These are phyloP conservation scores for Liasis olivaceus DNA, from an alignment of 2,797 vertebrate species.

Conservation along the genomic window DNA sequence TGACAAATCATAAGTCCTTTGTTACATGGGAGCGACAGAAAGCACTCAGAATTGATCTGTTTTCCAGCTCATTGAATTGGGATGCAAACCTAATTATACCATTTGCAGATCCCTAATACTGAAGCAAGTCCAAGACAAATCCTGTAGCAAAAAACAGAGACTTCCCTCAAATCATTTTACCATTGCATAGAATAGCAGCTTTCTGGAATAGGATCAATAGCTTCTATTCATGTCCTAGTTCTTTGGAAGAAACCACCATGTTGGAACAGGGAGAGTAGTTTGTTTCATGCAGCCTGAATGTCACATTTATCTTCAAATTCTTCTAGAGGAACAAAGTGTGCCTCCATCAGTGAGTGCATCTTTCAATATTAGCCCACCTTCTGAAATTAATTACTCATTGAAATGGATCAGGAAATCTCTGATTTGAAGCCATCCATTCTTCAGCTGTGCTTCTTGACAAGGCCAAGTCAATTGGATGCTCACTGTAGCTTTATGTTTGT, in stretches of 20 bases:
- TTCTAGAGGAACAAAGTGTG: not conserved
- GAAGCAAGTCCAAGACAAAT: slow-evolving; percentile 4
- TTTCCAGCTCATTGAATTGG: not conserved
- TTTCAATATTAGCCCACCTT: not conserved
- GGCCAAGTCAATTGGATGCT: slow-evolving; percentile 58
- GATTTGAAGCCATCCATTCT: slow-evolving; percentile 55
- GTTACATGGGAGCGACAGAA: not conserved
- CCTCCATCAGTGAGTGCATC: not conserved
- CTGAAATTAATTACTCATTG: slow-evolving; percentile 52
- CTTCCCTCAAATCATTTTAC: not conserved
- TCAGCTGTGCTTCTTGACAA: slow-evolving; percentile 50
- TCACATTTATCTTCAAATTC: not conserved
- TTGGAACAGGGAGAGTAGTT: not conserved
- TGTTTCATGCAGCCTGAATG: not conserved
- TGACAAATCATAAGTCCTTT: not conserved
- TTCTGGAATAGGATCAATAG: not conserved
- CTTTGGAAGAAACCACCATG: not conserved
- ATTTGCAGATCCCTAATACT: not conserved
- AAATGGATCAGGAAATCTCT: slow-evolving; percentile 63
- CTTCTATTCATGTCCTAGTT: not conserved
- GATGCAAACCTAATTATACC: not conserved
- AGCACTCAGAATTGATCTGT: not conserved
- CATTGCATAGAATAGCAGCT: slow-evolving; percentile 18
- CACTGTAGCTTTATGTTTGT: slow-evolving; percentile 52
- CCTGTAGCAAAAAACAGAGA: fast-evolving